Percentiles rank a stretch among this genome's conserved stretches.
These are phyloP conservation scores for Scortum barcoo DNA, from an alignment of 2,113 vertebrate genomes.

Conservation along the genomic window DNA sequence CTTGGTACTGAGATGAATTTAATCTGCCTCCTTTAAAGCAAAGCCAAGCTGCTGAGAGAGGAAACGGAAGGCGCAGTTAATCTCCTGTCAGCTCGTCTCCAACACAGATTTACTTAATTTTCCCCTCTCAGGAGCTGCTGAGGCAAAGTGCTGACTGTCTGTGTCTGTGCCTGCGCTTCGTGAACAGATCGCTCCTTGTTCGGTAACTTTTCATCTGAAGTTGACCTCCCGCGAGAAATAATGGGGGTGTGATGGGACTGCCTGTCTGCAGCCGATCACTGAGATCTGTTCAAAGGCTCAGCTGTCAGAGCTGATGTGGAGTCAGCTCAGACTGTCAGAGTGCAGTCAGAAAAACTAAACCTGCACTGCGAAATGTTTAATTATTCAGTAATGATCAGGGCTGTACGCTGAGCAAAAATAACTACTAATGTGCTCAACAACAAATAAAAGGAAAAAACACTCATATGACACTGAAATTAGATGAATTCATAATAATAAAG, in stretches of 20 bases:
- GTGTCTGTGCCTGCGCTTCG: slow-evolving; percentile 86
- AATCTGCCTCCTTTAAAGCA: background rate
- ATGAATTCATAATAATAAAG: background rate
- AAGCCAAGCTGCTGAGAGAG: background rate
- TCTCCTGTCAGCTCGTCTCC: slow-evolving; percentile 40
- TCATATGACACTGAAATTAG: background rate
- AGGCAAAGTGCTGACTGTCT: slow-evolving; percentile 88
- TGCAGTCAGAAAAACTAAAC: background rate
- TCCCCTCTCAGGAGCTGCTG: slow-evolving; percentile 75
- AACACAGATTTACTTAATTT: slow-evolving; percentile 57
- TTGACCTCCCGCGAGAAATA: slow-evolving; percentile 89
- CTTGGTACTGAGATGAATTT: background rate
- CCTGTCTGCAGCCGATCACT: slow-evolving; percentile 89
- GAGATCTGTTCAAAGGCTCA: slow-evolving; percentile 87
- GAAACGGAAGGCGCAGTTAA: slow-evolving; percentile 57
- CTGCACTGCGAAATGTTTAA: background rate
- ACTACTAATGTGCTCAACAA: background rate
- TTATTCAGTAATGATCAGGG: background rate
- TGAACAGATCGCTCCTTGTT: slow-evolving; percentile 89
- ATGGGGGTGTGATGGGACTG: slow-evolving; percentile 90
- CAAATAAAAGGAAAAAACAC: background rate
- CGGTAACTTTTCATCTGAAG: slow-evolving; percentile 91
- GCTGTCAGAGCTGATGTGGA: slow-evolving; percentile 72
- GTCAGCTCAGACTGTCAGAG: slow-evolving; percentile 5
- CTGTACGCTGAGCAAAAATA: too few relatives aligned